Conservation (phyloP, 2,797 vertebrate species). For the Buceros bicornis region DNA sequence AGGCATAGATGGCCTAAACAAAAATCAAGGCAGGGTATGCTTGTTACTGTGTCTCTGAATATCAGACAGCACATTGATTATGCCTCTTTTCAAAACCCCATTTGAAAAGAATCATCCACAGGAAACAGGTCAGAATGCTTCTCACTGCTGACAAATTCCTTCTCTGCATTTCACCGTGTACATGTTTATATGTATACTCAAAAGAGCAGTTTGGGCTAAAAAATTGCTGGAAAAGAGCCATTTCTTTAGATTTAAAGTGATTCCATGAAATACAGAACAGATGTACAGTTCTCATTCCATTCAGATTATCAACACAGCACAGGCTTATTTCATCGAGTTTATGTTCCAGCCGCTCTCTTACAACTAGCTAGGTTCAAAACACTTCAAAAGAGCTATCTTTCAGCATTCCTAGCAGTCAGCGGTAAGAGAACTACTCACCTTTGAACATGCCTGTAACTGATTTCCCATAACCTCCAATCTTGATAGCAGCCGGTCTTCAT, state of each 20-base stretch:
- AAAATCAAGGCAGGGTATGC: background rate
- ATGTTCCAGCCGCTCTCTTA: background rate
- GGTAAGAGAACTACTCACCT: slow-evolving; percentile 81
- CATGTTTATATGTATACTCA: background rate
- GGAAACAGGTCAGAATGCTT: background rate
- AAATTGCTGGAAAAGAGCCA: background rate
- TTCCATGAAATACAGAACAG: background rate
- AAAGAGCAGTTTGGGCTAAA: background rate
- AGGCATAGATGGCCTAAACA: background rate
- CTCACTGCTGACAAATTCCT: background rate
- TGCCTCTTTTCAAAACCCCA: background rate
- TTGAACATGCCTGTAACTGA: slow-evolving; percentile 96
- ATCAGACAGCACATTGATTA: background rate
- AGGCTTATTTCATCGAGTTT: background rate
- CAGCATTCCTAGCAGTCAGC: background rate
- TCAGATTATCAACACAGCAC: background rate
- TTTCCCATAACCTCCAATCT: slow-evolving; percentile 99
- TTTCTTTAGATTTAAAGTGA: background rate
- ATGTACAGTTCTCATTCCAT: background rate
- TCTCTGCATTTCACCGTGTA: background rate
- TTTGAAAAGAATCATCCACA: background rate
- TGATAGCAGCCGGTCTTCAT: slow-evolving; percentile 97
- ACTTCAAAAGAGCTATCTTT: background rate
- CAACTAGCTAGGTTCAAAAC: background rate
- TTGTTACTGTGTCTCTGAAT: background rate